phyloP scores from a whole-genome alignment of 1,140 invertebrate species.

The Holotrichia oblita region DNA sequence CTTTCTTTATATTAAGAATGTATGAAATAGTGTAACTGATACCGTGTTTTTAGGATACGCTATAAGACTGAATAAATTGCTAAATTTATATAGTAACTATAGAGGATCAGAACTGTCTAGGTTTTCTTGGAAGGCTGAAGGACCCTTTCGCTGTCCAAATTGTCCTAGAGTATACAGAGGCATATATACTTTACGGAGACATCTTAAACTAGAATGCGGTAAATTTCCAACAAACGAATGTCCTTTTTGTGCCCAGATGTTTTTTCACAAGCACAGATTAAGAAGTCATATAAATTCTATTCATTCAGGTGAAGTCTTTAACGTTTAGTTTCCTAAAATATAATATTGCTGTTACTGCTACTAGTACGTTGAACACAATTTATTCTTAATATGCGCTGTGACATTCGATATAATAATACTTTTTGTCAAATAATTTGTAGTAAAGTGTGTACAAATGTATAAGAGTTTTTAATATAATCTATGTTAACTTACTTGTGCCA shows the following conservation, averaged over 20 bases:
- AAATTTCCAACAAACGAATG: constrained; percentile 65
- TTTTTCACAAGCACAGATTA: constrained; percentile 65
- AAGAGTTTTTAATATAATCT: background rate
- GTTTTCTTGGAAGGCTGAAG: background rate
- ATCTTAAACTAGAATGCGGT: constrained; percentile 65
- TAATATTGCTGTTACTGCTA: background rate
- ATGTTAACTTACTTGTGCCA: background rate
- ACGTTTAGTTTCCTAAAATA: background rate
- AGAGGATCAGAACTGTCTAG: constrained; percentile 8
- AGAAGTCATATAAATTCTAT: constrained; percentile 61
- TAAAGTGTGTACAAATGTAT: background rate
- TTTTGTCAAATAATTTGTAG: background rate
- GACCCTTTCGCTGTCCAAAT: constrained; percentile 48
- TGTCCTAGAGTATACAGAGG: constrained; percentile 58
- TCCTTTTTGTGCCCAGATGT: constrained; percentile 62
- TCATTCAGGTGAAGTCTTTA: constrained; percentile 47
- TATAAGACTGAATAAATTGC: constrained; percentile 19
- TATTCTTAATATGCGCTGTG: no score
- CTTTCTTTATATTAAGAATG: background rate
- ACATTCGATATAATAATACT: no score
- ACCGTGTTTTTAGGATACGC: constrained; percentile 17
- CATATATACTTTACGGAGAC: constrained; percentile 65
- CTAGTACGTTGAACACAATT: no score
- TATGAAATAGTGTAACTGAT: background rate
- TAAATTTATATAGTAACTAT: constrained; percentile 16